Conservation (phyloP, 2,888 invertebrate species). For the Oscheius onirici region DNA sequence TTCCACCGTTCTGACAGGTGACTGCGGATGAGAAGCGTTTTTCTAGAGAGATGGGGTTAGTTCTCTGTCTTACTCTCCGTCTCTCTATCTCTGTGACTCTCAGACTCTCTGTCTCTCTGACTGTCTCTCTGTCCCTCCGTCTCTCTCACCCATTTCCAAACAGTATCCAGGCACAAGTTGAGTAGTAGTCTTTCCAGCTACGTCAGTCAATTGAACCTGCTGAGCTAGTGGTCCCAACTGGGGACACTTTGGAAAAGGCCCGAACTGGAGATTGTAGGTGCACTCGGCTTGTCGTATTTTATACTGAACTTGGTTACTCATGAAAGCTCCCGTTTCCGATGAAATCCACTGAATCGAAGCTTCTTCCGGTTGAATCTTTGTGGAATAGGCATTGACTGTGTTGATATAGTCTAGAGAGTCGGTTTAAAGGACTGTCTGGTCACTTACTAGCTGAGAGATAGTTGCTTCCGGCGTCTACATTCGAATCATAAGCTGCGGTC, state of each 20-base stretch:
- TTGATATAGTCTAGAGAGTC: no score
- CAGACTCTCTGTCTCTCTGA: not conserved
- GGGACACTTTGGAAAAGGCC: not conserved
- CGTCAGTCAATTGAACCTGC: not conserved
- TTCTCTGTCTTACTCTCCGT: not conserved
- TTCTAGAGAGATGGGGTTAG: not conserved
- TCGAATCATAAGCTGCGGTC: not conserved
- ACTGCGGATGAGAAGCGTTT: not conserved
- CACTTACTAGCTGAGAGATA: slow-evolving; percentile 16
- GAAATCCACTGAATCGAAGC: not conserved
- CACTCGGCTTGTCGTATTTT: no score
- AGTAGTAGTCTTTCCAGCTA: not conserved
- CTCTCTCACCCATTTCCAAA: slow-evolving; percentile 2
- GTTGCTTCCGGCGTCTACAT: not conserved
- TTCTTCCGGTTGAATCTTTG: no score
- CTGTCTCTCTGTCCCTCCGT: not conserved
- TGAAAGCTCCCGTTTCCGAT: no score
- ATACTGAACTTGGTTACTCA: no score
- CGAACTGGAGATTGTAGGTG: not conserved
- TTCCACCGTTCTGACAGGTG: slow-evolving; percentile 13
- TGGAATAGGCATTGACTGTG: no score
- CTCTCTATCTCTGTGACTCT: not conserved
- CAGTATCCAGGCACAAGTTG: slow-evolving; percentile 17
- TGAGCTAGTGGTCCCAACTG: not conserved
- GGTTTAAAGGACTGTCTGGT: no score